These are phyloP conservation scores for Leptodactylus fallax DNA, from an alignment of 2,797 vertebrate species.

Conservation along the genomic window DNA sequence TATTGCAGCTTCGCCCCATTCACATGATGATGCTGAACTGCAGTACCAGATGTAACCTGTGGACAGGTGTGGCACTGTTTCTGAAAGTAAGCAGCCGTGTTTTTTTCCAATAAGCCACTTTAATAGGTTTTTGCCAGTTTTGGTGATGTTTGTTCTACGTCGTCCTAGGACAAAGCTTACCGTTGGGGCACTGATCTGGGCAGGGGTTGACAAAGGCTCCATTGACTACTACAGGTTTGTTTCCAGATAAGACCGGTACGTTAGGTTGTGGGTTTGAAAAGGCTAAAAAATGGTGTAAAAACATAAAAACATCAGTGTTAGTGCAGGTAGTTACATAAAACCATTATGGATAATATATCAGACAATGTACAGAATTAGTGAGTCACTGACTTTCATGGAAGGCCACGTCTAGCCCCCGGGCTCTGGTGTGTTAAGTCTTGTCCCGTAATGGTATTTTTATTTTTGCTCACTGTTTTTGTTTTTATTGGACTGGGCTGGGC, in stretches of 20 bases:
- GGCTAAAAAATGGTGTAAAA: not conserved
- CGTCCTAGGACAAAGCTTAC: not conserved
- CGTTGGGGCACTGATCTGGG: conserved; percentile 25
- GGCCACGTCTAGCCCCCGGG: not conserved
- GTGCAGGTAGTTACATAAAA: not conserved
- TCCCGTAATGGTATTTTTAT: not conserved
- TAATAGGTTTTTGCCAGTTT: not conserved
- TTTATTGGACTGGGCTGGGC: too few relatives aligned
- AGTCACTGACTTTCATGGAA: not conserved
- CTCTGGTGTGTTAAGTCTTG: not conserved
- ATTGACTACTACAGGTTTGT: not conserved
- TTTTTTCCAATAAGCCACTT: too few relatives aligned
- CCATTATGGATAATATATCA: not conserved
- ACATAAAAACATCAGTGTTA: not conserved
- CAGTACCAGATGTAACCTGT: not conserved
- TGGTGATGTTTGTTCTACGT: not conserved
- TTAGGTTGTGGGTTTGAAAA: not conserved
- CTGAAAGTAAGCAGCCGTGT: too few relatives aligned
- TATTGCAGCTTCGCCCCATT: not conserved
- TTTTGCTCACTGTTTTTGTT: not conserved
- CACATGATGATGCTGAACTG: not conserved
- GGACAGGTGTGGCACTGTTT: not conserved
- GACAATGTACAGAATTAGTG: not conserved
- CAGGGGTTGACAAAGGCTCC: not conserved
- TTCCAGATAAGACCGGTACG: not conserved